phyloP scores from a whole-genome alignment of 2,797 vertebrate species.

The Enteromius radiatus region DNA sequence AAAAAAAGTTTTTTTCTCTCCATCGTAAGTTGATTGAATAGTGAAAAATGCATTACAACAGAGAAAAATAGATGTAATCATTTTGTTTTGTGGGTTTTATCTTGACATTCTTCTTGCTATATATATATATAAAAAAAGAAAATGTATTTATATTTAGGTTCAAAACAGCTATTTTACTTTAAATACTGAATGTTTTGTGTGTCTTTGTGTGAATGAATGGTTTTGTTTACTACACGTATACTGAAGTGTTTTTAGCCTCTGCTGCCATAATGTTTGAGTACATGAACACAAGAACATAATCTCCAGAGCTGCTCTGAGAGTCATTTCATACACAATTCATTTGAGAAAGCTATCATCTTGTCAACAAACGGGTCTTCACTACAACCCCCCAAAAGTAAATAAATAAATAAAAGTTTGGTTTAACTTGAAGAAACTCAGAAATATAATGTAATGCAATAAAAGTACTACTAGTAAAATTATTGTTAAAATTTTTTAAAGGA shows the following conservation, averaged over 20 bases:
- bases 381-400: not conserved
- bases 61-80: not conserved
- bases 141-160: not conserved
- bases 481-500: too few relatives aligned
- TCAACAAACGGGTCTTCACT: not conserved
- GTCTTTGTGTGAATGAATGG: not conserved
- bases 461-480: not conserved
- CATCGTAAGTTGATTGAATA: not conserved
- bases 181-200: not conserved
- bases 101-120: not conserved
- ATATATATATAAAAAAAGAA: not conserved
- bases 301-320: not conserved
- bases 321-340: not conserved
- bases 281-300: not conserved
- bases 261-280: not conserved
- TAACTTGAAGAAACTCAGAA: too few relatives aligned
- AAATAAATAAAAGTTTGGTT: not conserved
- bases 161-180: not conserved
- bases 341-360: not conserved
- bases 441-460: not conserved
- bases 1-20: not conserved
- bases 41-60: not conserved
- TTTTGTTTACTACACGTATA: not conserved
- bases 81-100: not conserved
- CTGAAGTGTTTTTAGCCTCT: not conserved